These are phyloP conservation scores for Orientallactaga bullata DNA, from an alignment of 2,113 vertebrate genomes.

Conservation along the genomic window DNA sequence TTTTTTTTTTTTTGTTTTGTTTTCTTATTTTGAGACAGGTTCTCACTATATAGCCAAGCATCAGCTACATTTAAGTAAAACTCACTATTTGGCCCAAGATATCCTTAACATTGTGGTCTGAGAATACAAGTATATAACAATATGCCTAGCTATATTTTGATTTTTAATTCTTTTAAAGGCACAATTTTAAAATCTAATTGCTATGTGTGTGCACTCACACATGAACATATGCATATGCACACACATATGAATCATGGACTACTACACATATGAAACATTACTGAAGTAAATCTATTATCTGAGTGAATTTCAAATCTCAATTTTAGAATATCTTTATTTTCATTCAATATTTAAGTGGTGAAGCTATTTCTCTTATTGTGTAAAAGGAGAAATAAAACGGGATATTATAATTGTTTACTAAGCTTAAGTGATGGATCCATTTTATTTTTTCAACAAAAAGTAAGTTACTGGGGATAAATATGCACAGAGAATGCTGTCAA, in stretches of 20 bases:
- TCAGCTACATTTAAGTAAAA: too few species aligned
- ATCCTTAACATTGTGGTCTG: too few species aligned
- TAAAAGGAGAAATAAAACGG: not conserved
- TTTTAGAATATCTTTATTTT: not conserved
- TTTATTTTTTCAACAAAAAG: not conserved
- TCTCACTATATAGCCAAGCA: too few species aligned
- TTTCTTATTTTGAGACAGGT: too few species aligned
- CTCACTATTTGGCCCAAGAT: too few species aligned
- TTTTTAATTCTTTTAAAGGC: too few species aligned
- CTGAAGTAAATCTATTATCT: not conserved
- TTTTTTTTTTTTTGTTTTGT: too few species aligned
- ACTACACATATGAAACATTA: not conserved
- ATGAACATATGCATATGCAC: not conserved
- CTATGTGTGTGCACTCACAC: too few species aligned
- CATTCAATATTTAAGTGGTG: not conserved
- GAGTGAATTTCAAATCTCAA: constrained; percentile 31
- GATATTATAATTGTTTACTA: not conserved
- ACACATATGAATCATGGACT: not conserved
- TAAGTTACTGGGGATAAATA: not conserved
- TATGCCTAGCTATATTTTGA: too few species aligned
- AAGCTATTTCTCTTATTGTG: not conserved
- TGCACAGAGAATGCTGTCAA: not conserved
- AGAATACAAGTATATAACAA: too few species aligned
- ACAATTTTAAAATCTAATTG: too few species aligned
- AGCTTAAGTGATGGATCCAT: not conserved